Percentiles rank a stretch among this genome's conserved stretches.
These are phyloP conservation scores for Glaucopsyche alexis DNA, from an alignment of 2,888 invertebrate genomes.

Conservation along the genomic window DNA sequence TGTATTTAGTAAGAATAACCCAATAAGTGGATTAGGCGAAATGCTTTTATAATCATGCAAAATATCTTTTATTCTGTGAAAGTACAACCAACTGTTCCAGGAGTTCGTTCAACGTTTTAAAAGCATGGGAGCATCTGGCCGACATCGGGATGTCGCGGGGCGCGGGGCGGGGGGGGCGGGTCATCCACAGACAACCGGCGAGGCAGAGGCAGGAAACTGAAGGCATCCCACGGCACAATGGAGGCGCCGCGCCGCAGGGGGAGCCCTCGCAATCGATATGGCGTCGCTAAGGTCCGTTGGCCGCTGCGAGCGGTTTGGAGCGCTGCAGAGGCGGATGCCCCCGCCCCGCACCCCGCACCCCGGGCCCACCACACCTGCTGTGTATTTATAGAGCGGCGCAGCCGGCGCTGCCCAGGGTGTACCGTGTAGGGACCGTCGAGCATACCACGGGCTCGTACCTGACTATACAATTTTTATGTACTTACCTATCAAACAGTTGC, in stretches of 20 bases:
- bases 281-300: conserved; percentile 80
- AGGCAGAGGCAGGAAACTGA: conserved; percentile 73
- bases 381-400: conserved; percentile 76
- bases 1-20: too few relatives aligned
- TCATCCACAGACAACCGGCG: conserved; percentile 58
- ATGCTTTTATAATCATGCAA: background rate
- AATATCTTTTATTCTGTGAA: background rate
- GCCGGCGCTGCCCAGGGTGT: conserved; percentile 68
- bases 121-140: conserved; percentile 61
- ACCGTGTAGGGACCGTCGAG: conserved; percentile 69
- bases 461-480: conserved; percentile 1
- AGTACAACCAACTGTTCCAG: background rate
- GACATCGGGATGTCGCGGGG: conserved; percentile 51
- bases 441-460: conserved; percentile 47
- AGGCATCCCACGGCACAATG: conserved; percentile 75
- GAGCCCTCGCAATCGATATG: conserved; percentile 80
- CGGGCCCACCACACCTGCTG: conserved; percentile 73
- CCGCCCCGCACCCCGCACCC: conserved; percentile 58
- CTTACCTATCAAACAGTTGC: background rate
- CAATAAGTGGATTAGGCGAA: too few relatives aligned
- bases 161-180: conserved; percentile 47
- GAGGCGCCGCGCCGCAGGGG: conserved; percentile 77
- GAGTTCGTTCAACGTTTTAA: conserved; percentile 41
- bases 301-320: conserved; percentile 75
- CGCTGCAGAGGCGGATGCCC: conserved; percentile 77